A percentile compares a stretch with the other conserved stretches of the same genome.
Evolutionary conservation across 2,888 invertebrate species (phyloP).

Genomic region (Marasmarcha lunaedactyla): DNA sequence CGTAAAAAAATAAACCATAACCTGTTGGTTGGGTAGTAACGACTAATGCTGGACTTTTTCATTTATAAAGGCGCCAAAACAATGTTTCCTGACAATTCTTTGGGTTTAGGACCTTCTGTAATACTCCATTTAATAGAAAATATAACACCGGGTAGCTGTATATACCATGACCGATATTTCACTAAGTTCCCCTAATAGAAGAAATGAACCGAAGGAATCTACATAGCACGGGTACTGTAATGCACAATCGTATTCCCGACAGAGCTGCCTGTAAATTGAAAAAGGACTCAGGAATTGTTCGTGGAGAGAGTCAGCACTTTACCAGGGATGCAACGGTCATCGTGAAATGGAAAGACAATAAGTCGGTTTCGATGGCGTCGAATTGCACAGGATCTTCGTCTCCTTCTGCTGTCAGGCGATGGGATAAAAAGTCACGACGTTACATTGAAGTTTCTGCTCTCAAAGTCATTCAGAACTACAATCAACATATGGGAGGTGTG

Average conservation of each 20-base stretch:
- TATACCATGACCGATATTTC: no score
- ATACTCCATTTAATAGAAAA: no score
- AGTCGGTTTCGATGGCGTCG: constrained; percentile 12
- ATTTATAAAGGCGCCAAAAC: no score
- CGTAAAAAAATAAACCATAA: no score
- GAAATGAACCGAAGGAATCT: no score
- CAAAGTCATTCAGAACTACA: no score
- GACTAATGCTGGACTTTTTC: no score
- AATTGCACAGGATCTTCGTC: constrained; percentile 14
- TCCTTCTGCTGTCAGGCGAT: constrained; percentile 1
- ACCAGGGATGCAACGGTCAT: constrained; percentile 5
- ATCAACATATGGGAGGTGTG: constrained; percentile 11
- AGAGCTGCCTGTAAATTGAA: constrained; percentile 10
- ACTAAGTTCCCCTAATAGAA: no score
- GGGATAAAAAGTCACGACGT: constrained; percentile 6
- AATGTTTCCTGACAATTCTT: no score
- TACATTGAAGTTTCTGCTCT: constrained; percentile 13
- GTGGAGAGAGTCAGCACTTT: constrained; percentile 12
- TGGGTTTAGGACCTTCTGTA: no score
- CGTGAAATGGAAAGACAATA: constrained; percentile 15
- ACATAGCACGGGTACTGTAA: constrained; percentile 12
- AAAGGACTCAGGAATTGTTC: constrained; percentile 9
- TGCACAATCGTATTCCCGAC: constrained; percentile 13
- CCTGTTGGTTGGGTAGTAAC: no score
- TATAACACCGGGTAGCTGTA: no score